phyloP scores from a whole-genome alignment of 37 sponge, comb jelly and placozoan genomes.

The Beroe ovata region DNA sequence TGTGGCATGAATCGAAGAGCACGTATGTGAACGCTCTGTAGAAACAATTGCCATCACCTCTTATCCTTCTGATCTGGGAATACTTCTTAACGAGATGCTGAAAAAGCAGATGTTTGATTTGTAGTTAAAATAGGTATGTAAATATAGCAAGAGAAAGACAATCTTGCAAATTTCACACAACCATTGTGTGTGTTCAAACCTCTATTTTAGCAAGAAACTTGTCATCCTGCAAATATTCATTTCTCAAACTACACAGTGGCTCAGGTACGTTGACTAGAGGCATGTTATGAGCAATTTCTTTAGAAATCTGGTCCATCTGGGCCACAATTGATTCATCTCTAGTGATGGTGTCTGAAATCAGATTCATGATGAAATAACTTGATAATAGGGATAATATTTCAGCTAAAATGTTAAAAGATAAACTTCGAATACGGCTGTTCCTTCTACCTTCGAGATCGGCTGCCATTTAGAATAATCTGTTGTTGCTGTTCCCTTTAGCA shows the following conservation, averaged over 20 bases:
- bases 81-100: slow-evolving; percentile 72
- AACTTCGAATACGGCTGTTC: too few species aligned
- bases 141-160: too few species aligned
- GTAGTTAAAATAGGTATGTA: too few species aligned
- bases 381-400: too few species aligned
- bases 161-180: too few species aligned
- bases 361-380: background rate
- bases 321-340: slow-evolving; percentile 43
- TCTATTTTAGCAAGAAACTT: slow-evolving; percentile 52
- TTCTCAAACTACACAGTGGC: background rate
- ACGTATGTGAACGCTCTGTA: slow-evolving; percentile 91
- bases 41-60: slow-evolving; percentile 99
- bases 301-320: slow-evolving; percentile 58
- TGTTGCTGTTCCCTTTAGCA: too few species aligned
- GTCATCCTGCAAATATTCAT: background rate
- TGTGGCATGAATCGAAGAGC: slow-evolving; percentile 74
- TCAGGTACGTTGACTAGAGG: slow-evolving; percentile 34
- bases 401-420: too few species aligned
- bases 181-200: too few species aligned
- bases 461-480: too few species aligned
- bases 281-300: slow-evolving; percentile 22
- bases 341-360: background rate
- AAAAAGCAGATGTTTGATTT: too few species aligned
- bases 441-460: background rate
- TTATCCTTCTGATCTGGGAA: slow-evolving; percentile 75